These are phyloP conservation scores for Eupeodes corollae DNA, from an alignment of 1,140 invertebrate genomes.

Conservation along the genomic window DNA sequence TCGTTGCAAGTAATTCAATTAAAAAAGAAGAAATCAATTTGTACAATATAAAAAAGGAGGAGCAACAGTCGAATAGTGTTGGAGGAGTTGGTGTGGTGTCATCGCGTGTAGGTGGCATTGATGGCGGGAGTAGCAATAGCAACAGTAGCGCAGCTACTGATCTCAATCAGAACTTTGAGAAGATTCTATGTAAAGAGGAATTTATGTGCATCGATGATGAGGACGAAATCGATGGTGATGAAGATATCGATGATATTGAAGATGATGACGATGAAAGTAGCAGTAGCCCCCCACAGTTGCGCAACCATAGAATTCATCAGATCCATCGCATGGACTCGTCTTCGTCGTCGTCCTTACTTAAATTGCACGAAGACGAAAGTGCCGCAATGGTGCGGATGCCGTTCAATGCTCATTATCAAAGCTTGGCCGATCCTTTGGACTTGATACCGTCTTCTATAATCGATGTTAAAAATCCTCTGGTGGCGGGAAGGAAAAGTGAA, in stretches of 20 bases:
- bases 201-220: conserved; percentile 33
- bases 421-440: conserved; percentile 21
- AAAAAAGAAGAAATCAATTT: no score
- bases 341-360: no score
- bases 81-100: neutral
- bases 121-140: no score
- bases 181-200: conserved; percentile 35
- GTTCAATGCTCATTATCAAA: no score
- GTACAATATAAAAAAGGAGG: neutral
- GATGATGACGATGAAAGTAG: conserved; percentile 18
- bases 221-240: conserved; percentile 9
- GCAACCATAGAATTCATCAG: no score
- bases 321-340: no score
- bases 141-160: conserved; percentile 19
- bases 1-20: neutral
- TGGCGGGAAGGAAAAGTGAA: conserved; percentile 12
- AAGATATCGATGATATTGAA: conserved; percentile 6
- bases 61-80: neutral
- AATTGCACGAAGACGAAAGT: no score
- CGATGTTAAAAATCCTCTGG: conserved; percentile 2
- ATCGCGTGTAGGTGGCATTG: neutral
- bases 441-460: conserved; percentile 19
- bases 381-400: no score
- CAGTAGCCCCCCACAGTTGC: no score
- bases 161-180: conserved; percentile 36